Conservation (phyloP, 1,140 invertebrate genomes). For the Portunus trituberculatus region DNA sequence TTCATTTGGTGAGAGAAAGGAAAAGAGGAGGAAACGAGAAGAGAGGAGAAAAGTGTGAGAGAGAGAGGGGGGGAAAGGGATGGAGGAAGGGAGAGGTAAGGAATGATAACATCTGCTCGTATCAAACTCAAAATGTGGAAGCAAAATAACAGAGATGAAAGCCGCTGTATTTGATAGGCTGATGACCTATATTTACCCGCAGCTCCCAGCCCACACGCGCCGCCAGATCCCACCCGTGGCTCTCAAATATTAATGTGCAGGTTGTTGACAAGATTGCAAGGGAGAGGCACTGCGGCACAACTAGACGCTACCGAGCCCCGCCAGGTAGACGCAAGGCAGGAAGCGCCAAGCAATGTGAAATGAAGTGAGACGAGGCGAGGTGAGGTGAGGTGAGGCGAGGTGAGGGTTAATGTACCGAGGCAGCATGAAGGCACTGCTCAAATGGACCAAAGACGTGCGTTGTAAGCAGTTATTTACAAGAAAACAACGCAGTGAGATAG, state of each 20-base stretch:
- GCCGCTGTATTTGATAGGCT: neutral
- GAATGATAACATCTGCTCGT: neutral
- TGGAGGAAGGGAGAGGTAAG: neutral
- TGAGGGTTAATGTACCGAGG: neutral
- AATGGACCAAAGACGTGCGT: neutral
- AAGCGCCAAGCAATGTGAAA: neutral
- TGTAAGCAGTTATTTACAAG: no score
- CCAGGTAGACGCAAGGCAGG: neutral
- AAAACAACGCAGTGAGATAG: no score
- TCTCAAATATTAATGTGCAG: neutral
- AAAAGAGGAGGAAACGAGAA: no score
- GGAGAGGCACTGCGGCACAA: neutral
- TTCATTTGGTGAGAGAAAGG: neutral
- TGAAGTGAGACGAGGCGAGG: neutral
- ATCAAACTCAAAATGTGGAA: neutral
- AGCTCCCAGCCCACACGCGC: neutral
- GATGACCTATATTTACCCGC: neutral
- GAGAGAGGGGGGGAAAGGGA: no score
- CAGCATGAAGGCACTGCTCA: neutral
- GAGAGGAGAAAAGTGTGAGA: no score
- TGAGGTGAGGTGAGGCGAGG: neutral
- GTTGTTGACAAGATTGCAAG: neutral
- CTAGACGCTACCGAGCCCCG: neutral
- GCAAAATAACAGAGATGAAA: slow-evolving; percentile 14
- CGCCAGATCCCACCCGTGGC: neutral